Percentiles rank a stretch among this genome's conserved stretches.
These are phyloP conservation scores for Trididemnum miniatum DNA, from an alignment of 23 tunicate genomes.

Conservation along the genomic window DNA sequence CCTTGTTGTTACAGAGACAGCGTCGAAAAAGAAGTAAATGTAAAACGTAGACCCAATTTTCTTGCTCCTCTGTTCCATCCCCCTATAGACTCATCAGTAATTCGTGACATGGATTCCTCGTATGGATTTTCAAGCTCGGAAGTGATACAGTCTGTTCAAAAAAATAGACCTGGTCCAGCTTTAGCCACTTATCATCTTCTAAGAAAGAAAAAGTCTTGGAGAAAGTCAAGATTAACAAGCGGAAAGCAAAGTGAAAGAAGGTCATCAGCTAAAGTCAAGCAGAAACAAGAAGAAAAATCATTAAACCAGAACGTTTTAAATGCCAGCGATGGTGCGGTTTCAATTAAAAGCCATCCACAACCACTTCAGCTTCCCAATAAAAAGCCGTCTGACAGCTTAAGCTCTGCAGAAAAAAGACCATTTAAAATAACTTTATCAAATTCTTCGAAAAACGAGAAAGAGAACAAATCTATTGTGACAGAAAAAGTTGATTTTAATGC, in stretches of 20 bases:
- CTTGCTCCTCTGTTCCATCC: constrained; percentile 11
- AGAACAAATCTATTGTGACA: background rate
- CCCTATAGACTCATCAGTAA: constrained; percentile 39
- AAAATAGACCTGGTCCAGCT: constrained; percentile 82
- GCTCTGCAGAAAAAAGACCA: background rate
- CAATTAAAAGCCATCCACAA: background rate
- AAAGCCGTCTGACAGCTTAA: background rate
- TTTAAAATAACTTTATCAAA: too few species aligned
- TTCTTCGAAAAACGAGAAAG: background rate
- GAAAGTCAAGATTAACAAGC: background rate
- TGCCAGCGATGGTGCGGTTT: background rate
- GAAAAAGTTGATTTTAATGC: background rate
- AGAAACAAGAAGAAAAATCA: background rate
- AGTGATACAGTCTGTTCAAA: constrained; percentile 69
- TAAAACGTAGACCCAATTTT: constrained; percentile 17
- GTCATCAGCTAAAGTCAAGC: background rate
- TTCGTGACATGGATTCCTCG: constrained; percentile 40
- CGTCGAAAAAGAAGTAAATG: constrained; percentile 8
- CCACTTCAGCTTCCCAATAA: background rate
- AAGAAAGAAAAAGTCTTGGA: background rate
- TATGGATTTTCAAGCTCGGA: constrained; percentile 35
- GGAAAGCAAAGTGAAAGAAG: background rate
- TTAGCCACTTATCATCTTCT: constrained; percentile 92
- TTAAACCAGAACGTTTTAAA: background rate
- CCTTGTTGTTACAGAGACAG: background rate